Percentiles rank a stretch among this genome's conserved stretches.
These are phyloP conservation scores for Desmodus rotundus DNA, from an alignment of 2,113 vertebrate species.

Conservation along the genomic window DNA sequence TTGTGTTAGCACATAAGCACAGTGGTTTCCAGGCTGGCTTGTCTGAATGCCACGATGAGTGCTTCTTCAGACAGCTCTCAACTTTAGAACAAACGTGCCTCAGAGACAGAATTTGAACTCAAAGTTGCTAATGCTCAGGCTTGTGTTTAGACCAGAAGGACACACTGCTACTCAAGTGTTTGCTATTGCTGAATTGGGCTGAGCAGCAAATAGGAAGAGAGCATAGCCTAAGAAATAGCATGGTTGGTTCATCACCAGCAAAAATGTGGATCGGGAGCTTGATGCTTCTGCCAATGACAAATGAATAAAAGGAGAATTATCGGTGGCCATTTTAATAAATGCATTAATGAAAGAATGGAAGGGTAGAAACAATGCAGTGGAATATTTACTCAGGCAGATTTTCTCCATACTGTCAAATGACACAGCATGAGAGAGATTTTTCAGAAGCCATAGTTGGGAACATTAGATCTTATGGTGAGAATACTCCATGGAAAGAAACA, in stretches of 20 bases:
- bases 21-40: not conserved
- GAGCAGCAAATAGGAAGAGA: not conserved
- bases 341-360: not conserved
- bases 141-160: not conserved
- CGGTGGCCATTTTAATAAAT: not conserved
- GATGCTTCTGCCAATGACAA: not conserved
- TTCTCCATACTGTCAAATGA: not conserved
- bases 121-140: not conserved
- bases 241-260: not conserved
- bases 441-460: not conserved
- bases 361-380: not conserved
- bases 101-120: slow-evolving; percentile 3
- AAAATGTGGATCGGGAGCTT: not conserved
- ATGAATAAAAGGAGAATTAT: not conserved
- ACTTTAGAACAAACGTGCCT: not conserved
- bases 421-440: not conserved
- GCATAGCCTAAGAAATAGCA: slow-evolving; percentile 12
- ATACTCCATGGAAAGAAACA: not conserved
- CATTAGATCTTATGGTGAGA: not conserved
- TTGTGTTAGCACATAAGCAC: not conserved
- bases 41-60: not conserved
- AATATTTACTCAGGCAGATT: not conserved
- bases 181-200: not conserved
- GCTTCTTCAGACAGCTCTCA: not conserved
- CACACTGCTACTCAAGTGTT: not conserved